These are phyloP conservation scores for Montipora capricornis DNA, from an alignment of 64 coral and sea anemone genomes.

Conservation along the genomic window DNA sequence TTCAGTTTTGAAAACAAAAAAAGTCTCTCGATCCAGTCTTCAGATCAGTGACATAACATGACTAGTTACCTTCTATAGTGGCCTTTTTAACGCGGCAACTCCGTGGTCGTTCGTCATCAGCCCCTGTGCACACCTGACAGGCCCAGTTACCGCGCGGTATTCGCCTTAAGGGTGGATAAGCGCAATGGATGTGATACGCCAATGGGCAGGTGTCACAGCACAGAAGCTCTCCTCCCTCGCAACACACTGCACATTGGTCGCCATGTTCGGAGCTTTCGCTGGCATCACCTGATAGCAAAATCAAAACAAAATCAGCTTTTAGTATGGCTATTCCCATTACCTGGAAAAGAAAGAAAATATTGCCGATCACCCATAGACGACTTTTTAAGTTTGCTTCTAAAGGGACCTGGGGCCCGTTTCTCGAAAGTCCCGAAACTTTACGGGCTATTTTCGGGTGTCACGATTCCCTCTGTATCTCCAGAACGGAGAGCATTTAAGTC, in stretches of 20 bases:
- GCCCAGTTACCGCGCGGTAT: conserved; percentile 98
- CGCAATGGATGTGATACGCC: conserved; percentile 90
- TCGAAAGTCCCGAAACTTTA: too few relatives aligned
- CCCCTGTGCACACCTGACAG: conserved; percentile 98
- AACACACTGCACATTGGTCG: conserved; percentile 87
- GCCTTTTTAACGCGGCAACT: conserved; percentile 86
- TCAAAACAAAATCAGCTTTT: not conserved
- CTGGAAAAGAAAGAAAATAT: not conserved
- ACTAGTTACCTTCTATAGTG: conserved; percentile 82
- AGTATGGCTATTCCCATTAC: too few relatives aligned
- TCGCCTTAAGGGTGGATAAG: conserved; percentile 92
- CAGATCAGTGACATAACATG: too few relatives aligned
- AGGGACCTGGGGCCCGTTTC: too few relatives aligned
- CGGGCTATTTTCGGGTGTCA: too few relatives aligned
- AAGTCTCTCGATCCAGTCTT: too few relatives aligned
- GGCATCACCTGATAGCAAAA: conserved; percentile 36
- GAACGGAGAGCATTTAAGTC: too few relatives aligned
- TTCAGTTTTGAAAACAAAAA: too few relatives aligned
- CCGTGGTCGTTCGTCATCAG: conserved; percentile 83
- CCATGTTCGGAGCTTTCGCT: conserved; percentile 83
- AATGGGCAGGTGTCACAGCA: conserved; percentile 98
- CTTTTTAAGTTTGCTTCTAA: too few relatives aligned
- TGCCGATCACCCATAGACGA: too few relatives aligned
- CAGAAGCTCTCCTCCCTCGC: conserved; percentile 88
- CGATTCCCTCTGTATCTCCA: too few relatives aligned